Base-by-base conservation (phyloP, 2,113 vertebrate genomes). In the Neolamprologus kungweensis region DNA sequence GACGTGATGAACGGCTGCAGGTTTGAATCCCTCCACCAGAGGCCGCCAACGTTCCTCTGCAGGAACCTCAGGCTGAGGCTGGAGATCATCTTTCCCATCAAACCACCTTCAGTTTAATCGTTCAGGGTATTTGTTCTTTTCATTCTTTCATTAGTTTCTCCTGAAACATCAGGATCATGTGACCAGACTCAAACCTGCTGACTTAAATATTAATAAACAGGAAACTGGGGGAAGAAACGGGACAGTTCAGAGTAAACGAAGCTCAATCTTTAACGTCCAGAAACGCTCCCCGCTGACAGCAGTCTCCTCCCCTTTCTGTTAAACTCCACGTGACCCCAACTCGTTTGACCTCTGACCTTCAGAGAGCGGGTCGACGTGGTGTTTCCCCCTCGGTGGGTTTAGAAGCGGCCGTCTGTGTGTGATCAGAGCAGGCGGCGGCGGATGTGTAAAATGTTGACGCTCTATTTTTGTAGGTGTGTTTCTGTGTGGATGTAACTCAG, bases 401-500 rank as follows among this genome's bases (percentile, higher is more conserved):
- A 42, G 7, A 71, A 71, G 37, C 21, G 8, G 5, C n/a, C 78
- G 86, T 90, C 31, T 0, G 80, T 88, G 80, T 91, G 88, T 89
- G 83, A 23, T 40, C 65, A 14, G 58, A 73, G 7, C 58, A 16
- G 13, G 6, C 6, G 5, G 53, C 3, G 75, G 11, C 0, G 17
- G n/a, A 3, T 3, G 6, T 65, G 55, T 21, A 85, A 55, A 82
- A 50, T 28, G 71, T 28, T 50, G 37, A 50, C 6, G 83, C 33
- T 87, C 90, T 94, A 94, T 95, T 94, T 95, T 94, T 95, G 91
- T 94, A 94, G 90, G 73, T 57, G 11, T 50, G 33, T 81, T 63
- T 63, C 80, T 87, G 9, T 85, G 68, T 86, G 82, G 78, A 57
- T 86, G 86, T 51, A 23, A 85, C 47, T 78, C 26, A 23, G 68